These are phyloP conservation scores for Labroides dimidiatus DNA, from an alignment of 2,797 vertebrate species.

Conservation along the genomic window DNA sequence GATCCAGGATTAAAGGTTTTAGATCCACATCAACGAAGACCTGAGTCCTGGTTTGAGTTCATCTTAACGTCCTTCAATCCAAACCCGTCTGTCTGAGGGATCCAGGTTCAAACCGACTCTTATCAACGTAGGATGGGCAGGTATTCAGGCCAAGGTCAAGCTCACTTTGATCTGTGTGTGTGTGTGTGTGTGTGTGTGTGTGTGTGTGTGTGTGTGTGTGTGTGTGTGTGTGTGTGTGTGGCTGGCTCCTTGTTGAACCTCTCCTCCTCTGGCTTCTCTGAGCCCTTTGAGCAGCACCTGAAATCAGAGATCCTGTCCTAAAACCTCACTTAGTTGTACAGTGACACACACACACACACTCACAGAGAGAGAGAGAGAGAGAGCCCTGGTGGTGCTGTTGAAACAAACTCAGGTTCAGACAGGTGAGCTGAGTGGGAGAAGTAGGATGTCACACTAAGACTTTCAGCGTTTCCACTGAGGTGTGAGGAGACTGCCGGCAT, in stretches of 20 bases:
- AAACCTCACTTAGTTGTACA: no score
- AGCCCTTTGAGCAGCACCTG: neutral
- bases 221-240: neutral
- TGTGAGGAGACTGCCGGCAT: slow-evolving; percentile 46
- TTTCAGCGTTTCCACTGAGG: slow-evolving; percentile 34
- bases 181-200: slow-evolving; percentile 6
- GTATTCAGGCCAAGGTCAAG: slow-evolving; percentile 47
- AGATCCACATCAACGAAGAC: no score
- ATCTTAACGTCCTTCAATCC: no score
- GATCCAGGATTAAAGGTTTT: no score
- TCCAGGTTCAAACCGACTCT: neutral
- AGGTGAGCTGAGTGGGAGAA: slow-evolving; percentile 19
- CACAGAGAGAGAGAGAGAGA: neutral
- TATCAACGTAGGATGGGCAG: slow-evolving; percentile 12
- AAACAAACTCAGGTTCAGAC: slow-evolving; percentile 13
- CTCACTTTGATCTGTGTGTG: slow-evolving; percentile 31
- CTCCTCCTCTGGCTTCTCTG: no score
- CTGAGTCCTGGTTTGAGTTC: no score
- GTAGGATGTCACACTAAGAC: slow-evolving; percentile 41
- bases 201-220: slow-evolving; percentile 4
- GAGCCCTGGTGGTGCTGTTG: neutral
- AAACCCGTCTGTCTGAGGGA: no score
- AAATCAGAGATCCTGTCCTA: no score
- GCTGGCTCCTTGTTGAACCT: neutral
- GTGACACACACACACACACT: slow-evolving; percentile 2